These are phyloP conservation scores for Coelinius sp. DNA, from an alignment of 2,888 invertebrate genomes.

Conservation along the genomic window DNA sequence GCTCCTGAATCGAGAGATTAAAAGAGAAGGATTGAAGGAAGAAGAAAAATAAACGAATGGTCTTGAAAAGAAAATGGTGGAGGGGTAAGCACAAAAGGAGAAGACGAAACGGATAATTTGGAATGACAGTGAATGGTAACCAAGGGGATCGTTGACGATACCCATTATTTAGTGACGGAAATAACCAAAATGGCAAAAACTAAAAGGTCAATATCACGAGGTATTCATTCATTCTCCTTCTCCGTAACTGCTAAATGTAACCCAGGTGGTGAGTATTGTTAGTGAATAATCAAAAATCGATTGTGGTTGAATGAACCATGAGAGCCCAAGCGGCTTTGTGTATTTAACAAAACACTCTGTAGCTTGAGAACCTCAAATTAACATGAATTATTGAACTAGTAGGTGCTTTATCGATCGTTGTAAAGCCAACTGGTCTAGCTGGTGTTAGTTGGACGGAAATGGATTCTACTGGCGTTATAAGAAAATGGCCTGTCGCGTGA, in stretches of 20 bases:
- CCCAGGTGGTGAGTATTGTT: neutral
- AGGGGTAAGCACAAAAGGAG: neutral
- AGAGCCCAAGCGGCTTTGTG: slow-evolving; percentile 28
- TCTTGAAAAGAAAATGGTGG: neutral
- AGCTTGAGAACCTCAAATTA: slow-evolving; percentile 41
- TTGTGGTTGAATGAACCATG: slow-evolving; percentile 41
- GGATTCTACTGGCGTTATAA: slow-evolving; percentile 24
- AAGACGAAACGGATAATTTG: slow-evolving; percentile 15
- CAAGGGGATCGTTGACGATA: slow-evolving; percentile 44
- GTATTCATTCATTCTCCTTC: neutral
- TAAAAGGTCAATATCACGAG: slow-evolving; percentile 1
- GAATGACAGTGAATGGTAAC: neutral
- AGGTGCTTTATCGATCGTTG: slow-evolving; percentile 40
- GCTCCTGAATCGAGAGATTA: neutral
- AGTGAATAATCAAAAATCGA: slow-evolving; percentile 44
- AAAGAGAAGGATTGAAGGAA: neutral
- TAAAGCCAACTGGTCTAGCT: slow-evolving; percentile 1
- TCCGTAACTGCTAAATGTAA: neutral
- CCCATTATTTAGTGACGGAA: slow-evolving; percentile 36
- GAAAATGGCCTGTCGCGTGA: slow-evolving; percentile 41
- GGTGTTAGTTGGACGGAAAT: slow-evolving; percentile 23
- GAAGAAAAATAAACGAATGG: neutral
- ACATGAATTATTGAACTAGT: slow-evolving; percentile 47
- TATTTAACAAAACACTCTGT: slow-evolving; percentile 46
- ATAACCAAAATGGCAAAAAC: neutral